phyloP scores from a whole-genome alignment of 1,140 invertebrate genomes.

The Fopius arisanus region DNA sequence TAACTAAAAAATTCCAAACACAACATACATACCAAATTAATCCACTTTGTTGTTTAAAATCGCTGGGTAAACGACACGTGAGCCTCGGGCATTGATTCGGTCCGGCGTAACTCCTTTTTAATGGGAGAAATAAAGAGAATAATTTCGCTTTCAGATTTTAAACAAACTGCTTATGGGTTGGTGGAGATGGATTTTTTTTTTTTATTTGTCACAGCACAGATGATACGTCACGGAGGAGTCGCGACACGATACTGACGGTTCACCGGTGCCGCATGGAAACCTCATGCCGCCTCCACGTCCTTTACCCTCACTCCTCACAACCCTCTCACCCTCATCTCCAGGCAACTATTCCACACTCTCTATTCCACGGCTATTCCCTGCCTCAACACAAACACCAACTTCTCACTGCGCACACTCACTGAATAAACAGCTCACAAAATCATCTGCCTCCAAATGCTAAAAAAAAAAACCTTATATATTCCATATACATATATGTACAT shows the following conservation, averaged over 20 bases:
- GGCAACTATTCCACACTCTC: conserved; percentile 1
- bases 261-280: conserved; percentile 50
- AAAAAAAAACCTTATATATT: too few species aligned
- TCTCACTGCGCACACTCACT: neutral
- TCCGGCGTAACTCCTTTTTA: neutral
- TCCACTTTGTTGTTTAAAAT: neutral
- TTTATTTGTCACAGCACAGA: conserved; percentile 23
- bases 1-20: too few species aligned
- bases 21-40: neutral
- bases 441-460: too few species aligned
- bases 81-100: neutral
- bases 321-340: conserved; percentile 28
- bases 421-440: too few species aligned
- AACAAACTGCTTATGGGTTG: neutral
- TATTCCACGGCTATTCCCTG: conserved; percentile 21
- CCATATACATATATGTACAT: too few species aligned
- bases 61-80: neutral
- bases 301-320: conserved; percentile 35
- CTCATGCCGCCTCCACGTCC: conserved; percentile 44
- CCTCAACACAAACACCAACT: too few species aligned
- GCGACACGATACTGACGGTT: conserved; percentile 56
- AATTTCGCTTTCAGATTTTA: neutral
- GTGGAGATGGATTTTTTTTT: neutral
- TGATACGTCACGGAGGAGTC: conserved; percentile 50
- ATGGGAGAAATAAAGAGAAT: neutral